Conservation (phyloP, 2,888 invertebrate genomes). For the Sphecodes monilicornis region DNA sequence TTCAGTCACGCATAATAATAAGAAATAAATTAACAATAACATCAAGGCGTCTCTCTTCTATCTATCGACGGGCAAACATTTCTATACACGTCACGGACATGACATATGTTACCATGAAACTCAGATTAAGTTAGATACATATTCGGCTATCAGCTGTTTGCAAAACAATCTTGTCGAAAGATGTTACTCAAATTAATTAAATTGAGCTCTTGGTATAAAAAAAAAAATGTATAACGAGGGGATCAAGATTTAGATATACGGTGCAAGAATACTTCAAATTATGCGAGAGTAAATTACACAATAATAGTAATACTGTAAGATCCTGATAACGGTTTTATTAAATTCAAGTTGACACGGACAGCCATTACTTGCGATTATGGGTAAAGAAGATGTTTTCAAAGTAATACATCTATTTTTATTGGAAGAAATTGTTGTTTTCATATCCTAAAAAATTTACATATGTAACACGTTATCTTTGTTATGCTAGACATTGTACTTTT, state of each 20-base stretch:
- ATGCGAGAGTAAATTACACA: neutral
- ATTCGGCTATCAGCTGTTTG: conserved; percentile 48
- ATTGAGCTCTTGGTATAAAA: neutral
- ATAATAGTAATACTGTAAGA: neutral
- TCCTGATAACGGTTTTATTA: neutral
- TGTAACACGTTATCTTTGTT: neutral
- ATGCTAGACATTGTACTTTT: conserved; percentile 53
- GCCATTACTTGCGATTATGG: conserved; percentile 36
- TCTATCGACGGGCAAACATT: conserved; percentile 51
- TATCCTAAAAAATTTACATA: neutral
- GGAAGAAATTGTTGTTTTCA: neutral
- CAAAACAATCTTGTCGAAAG: conserved; percentile 23
- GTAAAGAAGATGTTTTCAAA: conserved; percentile 54
- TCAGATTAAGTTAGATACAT: conserved; percentile 35
- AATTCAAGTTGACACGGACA: neutral
- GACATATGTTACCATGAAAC: neutral
- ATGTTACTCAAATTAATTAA: neutral
- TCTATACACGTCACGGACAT: conserved; percentile 47
- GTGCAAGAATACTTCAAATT: neutral
- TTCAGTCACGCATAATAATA: conserved; percentile 47
- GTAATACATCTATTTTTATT: conserved; percentile 37
- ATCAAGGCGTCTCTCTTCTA: neutral
- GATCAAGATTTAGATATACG: neutral
- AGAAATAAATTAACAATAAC: conserved; percentile 25
- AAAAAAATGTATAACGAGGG: conserved; percentile 8